phyloP scores from a whole-genome alignment of 1,140 invertebrate genomes.

The Magallana gigas region DNA sequence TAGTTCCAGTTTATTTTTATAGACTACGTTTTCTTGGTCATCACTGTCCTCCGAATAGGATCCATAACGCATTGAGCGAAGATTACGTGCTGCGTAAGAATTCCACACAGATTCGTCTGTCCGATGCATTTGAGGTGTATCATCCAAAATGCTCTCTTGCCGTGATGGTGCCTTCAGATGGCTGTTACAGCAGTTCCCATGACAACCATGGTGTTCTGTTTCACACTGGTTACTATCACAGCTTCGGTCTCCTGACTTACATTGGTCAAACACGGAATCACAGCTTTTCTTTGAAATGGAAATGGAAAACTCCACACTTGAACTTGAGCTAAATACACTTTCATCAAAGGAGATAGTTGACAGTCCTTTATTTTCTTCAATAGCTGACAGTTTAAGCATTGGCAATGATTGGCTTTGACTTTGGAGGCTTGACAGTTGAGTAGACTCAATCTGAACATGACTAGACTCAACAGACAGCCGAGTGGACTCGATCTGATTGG shows the following conservation, averaged over 20 bases:
- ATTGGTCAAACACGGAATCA: constrained; percentile 34
- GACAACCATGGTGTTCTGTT: neutral
- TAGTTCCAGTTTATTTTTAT: neutral
- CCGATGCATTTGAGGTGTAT: constrained; percentile 73
- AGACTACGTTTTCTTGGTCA: constrained; percentile 38
- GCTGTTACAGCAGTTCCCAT: constrained; percentile 64
- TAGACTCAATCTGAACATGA: constrained; percentile 40
- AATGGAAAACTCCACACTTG: constrained; percentile 52
- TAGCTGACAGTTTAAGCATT: neutral
- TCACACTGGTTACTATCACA: constrained; percentile 24
- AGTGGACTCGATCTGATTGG: constrained; percentile 39
- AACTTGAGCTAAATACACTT: constrained; percentile 51
- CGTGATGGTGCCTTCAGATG: constrained; percentile 66
- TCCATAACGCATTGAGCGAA: constrained; percentile 71
- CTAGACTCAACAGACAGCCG: constrained; percentile 30
- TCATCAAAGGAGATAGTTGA: constrained; percentile 20
- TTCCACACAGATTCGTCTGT: constrained; percentile 71
- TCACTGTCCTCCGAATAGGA: constrained; percentile 68
- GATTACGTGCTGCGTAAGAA: constrained; percentile 70
- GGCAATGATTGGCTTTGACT: neutral
- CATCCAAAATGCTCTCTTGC: constrained; percentile 66
- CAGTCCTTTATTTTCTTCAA: neutral
- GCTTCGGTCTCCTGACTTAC: neutral
- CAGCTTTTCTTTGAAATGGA: constrained; percentile 9
- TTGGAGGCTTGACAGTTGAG: constrained; percentile 20